phyloP scores from a whole-genome alignment of 2,888 invertebrate genomes.

The Dasysyrphus tricinctus region DNA sequence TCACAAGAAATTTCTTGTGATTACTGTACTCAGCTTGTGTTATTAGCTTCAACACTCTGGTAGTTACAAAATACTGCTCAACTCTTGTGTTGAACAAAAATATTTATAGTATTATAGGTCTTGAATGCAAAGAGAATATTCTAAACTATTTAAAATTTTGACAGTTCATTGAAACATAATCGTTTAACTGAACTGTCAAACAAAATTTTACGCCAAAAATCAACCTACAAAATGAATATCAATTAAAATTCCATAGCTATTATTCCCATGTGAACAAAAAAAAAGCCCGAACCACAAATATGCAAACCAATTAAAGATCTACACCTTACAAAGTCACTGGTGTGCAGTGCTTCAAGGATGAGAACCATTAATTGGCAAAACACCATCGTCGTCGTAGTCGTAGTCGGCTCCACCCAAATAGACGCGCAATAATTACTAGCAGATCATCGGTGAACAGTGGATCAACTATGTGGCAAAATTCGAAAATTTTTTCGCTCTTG shows the following conservation, averaged over 20 bases:
- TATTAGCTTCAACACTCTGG: too few relatives aligned
- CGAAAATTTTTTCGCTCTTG: too few relatives aligned
- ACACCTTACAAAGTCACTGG: constrained; percentile 45
- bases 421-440: constrained; percentile 44
- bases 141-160: neutral
- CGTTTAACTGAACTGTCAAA: too few relatives aligned
- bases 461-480: neutral
- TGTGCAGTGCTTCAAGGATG: constrained; percentile 23
- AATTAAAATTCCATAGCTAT: constrained; percentile 29
- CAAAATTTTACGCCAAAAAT: too few relatives aligned
- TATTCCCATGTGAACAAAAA: constrained; percentile 20
- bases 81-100: too few relatives aligned
- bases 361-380: constrained; percentile 41
- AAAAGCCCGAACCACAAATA: constrained; percentile 47
- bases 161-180: neutral
- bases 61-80: too few relatives aligned
- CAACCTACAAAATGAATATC: neutral
- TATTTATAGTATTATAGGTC: too few relatives aligned
- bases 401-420: constrained; percentile 57
- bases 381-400: neutral
- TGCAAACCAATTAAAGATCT: constrained; percentile 54
- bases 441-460: neutral
- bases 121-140: too few relatives aligned
- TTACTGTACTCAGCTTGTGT: too few relatives aligned
- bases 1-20: too few relatives aligned